Evolutionary conservation across 2,888 invertebrate genomes (phyloP).

Genomic region (Sphecodes monilicornis): DNA sequence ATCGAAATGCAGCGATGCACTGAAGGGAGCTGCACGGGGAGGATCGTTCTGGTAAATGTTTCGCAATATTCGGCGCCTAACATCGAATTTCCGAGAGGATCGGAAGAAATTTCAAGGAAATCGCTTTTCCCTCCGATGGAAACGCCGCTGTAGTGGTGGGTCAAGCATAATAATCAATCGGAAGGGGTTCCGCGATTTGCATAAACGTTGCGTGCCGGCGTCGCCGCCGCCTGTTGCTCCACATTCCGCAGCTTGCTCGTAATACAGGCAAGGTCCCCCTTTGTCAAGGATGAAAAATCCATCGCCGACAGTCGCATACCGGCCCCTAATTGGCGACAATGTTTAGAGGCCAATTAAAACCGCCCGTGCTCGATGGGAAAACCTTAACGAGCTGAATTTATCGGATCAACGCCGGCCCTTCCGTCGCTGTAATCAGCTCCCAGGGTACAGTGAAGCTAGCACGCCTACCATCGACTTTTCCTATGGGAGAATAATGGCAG

Average conservation of each 20-base stretch:
- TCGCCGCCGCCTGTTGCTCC: slow-evolving; percentile 71
- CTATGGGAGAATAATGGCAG: slow-evolving; percentile 27
- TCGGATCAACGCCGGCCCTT: not conserved
- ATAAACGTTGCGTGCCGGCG: slow-evolving; percentile 60
- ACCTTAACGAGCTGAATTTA: slow-evolving; percentile 23
- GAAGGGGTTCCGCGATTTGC: slow-evolving; percentile 74
- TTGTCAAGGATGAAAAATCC: slow-evolving; percentile 78
- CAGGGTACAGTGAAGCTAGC: not conserved
- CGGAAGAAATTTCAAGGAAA: slow-evolving; percentile 21
- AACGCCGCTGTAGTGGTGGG: slow-evolving; percentile 18
- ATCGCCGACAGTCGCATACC: slow-evolving; percentile 59
- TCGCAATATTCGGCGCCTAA: slow-evolving; percentile 22
- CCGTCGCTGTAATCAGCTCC: not conserved
- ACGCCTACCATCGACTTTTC: slow-evolving; percentile 1
- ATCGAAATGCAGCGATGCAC: slow-evolving; percentile 45
- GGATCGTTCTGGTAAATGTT: slow-evolving; percentile 16
- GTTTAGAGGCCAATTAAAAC: slow-evolving; percentile 44
- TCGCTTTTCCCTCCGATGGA: slow-evolving; percentile 34
- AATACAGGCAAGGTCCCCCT: slow-evolving; percentile 75
- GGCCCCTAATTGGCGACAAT: slow-evolving; percentile 63
- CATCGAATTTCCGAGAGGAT: slow-evolving; percentile 43
- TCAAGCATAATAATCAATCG: slow-evolving; percentile 27
- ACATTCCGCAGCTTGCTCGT: slow-evolving; percentile 73
- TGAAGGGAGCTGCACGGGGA: not conserved
- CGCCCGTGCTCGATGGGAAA: not conserved